phyloP scores from a whole-genome alignment of 1,140 invertebrate species.

The Eulimnadia texana region DNA sequence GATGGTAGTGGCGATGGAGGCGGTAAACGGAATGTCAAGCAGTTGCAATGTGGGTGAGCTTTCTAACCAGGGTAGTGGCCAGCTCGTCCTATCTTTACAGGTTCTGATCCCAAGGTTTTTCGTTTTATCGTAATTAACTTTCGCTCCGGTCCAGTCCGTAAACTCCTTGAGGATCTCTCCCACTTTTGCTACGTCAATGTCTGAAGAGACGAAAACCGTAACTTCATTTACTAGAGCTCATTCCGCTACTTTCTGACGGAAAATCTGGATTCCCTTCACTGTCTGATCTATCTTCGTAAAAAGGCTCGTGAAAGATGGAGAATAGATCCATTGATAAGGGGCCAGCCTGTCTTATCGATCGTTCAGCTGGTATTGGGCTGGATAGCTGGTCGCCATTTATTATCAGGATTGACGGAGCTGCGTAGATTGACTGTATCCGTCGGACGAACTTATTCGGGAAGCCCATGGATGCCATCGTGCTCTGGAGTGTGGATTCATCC shows the following conservation, averaged over 20 bases:
- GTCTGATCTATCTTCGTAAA: neutral
- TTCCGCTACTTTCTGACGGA: neutral
- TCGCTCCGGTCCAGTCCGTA: neutral
- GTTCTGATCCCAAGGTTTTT: neutral
- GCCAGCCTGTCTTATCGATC: neutral
- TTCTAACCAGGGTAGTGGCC: neutral
- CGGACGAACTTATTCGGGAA: neutral
- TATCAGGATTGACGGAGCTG: neutral
- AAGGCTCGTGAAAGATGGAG: neutral
- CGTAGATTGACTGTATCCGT: neutral
- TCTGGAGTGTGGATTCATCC: neutral
- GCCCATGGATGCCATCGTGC: neutral
- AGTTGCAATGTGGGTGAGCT: neutral
- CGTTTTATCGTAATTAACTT: neutral
- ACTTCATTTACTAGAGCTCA: neutral
- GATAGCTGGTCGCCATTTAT: neutral
- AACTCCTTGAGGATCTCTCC: neutral
- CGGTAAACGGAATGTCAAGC: neutral
- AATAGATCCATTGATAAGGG: neutral
- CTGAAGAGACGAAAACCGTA: neutral
- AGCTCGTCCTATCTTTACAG: neutral
- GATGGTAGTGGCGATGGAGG: neutral
- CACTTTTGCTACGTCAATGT: neutral
- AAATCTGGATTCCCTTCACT: neutral
- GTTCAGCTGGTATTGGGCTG: neutral